These are phyloP conservation scores for Orbicella faveolata DNA, from an alignment of 64 coral and sea anemone genomes.

Conservation along the genomic window DNA sequence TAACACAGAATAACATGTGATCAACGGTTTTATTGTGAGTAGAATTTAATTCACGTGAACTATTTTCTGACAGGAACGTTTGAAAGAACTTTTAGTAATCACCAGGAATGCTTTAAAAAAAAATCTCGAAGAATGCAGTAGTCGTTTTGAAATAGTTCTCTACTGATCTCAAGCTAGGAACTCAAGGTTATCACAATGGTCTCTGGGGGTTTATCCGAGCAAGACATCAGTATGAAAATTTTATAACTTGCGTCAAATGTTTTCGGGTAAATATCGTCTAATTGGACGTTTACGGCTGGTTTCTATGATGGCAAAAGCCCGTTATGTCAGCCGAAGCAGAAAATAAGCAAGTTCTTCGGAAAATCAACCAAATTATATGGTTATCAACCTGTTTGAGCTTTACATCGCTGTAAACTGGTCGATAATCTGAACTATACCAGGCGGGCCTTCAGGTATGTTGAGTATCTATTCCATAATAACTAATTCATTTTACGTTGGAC, in stretches of 20 bases:
- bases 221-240: conserved; percentile 8
- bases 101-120: background rate
- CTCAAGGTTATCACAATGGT: background rate
- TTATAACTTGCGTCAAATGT: conserved; percentile 7
- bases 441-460: background rate
- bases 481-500: background rate
- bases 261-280: background rate
- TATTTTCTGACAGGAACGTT: too few species aligned
- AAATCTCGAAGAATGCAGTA: background rate
- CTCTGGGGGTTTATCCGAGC: background rate
- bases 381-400: background rate
- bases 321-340: background rate
- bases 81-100: background rate
- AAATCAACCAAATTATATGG: background rate
- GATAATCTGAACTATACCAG: background rate
- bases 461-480: background rate
- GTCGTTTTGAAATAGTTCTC: background rate
- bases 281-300: background rate
- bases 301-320: background rate
- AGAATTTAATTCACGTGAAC: too few species aligned
- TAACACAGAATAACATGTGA: too few species aligned
- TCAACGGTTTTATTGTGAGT: too few species aligned
- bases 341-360: background rate
- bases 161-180: background rate
- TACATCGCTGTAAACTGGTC: background rate